phyloP scores from a whole-genome alignment of 2,797 vertebrate species.

The Acrossocheilus wenchowensis region DNA sequence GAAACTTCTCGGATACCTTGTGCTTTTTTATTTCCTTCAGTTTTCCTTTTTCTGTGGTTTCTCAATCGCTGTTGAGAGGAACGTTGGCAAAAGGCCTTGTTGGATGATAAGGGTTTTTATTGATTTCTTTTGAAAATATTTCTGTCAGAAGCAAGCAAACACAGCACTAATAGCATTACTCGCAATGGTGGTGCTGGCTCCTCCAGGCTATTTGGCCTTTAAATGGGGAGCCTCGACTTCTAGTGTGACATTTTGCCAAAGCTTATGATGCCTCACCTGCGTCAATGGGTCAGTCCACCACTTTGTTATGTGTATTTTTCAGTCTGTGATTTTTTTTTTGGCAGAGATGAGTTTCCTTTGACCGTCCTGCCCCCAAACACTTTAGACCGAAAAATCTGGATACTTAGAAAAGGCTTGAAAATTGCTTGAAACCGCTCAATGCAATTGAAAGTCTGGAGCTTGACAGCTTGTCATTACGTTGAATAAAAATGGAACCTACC shows the following conservation, averaged over 20 bases:
- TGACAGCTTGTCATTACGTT: constrained; percentile 62
- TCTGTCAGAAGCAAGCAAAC: constrained; percentile 63
- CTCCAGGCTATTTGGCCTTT: constrained; percentile 50
- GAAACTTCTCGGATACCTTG: constrained; percentile 31
- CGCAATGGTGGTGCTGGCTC: constrained; percentile 43
- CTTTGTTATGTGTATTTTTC: constrained; percentile 28
- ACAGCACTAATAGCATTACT: constrained; percentile 57
- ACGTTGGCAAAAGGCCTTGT: constrained; percentile 52
- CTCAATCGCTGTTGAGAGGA: constrained; percentile 56
- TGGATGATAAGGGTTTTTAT: constrained; percentile 57
- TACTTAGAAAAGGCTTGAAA: constrained; percentile 44
- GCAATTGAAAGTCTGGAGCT: constrained; percentile 59
- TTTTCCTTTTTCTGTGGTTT: constrained; percentile 55
- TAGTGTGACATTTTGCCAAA: constrained; percentile 45
- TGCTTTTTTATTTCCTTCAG: constrained; percentile 30
- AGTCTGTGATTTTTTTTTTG: constrained; percentile 34
- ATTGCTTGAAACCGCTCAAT: constrained; percentile 46
- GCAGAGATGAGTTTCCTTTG: constrained; percentile 52
- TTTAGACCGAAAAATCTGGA: constrained; percentile 1
- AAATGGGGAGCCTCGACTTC: constrained; percentile 29
- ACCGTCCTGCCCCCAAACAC: constrained; percentile 2
- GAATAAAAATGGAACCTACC: constrained; percentile 57
- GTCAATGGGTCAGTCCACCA: constrained; percentile 8
- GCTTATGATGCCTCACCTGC: constrained; percentile 39
- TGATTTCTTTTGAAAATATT: constrained; percentile 60